Evolutionary conservation across 92 coral and sea anemone species (phyloP).

Genomic region (Heliopora coerulea): DNA sequence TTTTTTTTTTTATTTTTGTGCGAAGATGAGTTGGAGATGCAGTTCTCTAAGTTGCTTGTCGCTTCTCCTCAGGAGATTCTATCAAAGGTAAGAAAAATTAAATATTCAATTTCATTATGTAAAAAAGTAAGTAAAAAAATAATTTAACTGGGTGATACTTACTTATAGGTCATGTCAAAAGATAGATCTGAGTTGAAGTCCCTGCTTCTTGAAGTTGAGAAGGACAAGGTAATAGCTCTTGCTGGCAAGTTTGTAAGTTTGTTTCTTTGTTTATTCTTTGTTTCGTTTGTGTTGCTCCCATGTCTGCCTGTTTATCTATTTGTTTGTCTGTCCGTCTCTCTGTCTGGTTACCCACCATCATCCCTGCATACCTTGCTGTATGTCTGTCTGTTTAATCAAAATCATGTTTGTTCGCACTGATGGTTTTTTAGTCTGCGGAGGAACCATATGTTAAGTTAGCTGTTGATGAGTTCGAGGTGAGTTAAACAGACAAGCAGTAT

Average conservation of each 20-base stretch:
- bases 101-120: no score
- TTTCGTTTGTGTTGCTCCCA: background rate
- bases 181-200: slow-evolving; percentile 68
- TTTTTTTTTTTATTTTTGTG: background rate
- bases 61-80: slow-evolving; percentile 84
- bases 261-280: background rate
- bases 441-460: slow-evolving; percentile 47
- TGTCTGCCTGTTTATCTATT: no score
- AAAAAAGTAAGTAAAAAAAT: background rate
- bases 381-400: no score
- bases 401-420: no score
- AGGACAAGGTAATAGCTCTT: slow-evolving; percentile 63
- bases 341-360: no score
- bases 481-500: no score
- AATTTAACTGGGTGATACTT: background rate
- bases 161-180: slow-evolving; percentile 57
- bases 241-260: background rate
- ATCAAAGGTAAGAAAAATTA: slow-evolving; percentile 62
- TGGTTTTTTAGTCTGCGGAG: slow-evolving; percentile 49
- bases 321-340: background rate
- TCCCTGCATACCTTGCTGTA: no score
- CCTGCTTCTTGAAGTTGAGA: slow-evolving; percentile 62
- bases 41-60: slow-evolving; percentile 77
- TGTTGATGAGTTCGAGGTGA: slow-evolving; percentile 48
- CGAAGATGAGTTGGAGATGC: slow-evolving; percentile 73